These are phyloP conservation scores for Crotalus horridus DNA, from an alignment of 2,113 vertebrate species.

Conservation along the genomic window DNA sequence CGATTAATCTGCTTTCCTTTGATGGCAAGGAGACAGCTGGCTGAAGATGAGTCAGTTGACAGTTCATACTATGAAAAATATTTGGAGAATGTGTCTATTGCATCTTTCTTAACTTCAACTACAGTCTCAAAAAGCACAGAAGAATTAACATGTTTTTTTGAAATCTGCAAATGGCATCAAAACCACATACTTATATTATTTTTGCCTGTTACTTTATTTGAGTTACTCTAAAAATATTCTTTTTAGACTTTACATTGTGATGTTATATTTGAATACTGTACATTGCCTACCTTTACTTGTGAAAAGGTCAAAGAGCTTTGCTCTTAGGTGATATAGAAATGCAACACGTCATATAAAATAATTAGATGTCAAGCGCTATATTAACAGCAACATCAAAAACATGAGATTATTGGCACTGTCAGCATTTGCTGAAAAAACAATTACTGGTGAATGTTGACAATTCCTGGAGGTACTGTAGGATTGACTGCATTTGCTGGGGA, in stretches of 20 bases:
- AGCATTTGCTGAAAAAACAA: background rate
- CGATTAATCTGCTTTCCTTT: background rate
- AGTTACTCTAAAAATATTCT: background rate
- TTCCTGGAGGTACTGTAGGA: background rate
- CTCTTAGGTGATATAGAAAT: background rate
- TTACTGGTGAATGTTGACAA: slow-evolving; percentile 3
- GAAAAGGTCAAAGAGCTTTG: background rate
- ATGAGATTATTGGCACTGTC: background rate
- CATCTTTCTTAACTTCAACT: background rate
- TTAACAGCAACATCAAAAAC: background rate
- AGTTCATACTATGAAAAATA: background rate
- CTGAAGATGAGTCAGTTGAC: background rate
- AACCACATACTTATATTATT: background rate
- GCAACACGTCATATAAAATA: background rate
- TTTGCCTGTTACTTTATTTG: background rate
- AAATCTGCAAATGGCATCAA: background rate
- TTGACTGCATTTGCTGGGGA: background rate
- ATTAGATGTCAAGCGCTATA: background rate
- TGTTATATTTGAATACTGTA: background rate
- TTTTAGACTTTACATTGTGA: background rate
- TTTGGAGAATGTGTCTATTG: background rate
- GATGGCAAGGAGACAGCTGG: background rate
- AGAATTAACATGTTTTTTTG: background rate
- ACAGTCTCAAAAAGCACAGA: background rate
- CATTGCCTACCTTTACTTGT: background rate